A percentile compares a stretch with the other conserved stretches of the same genome.
phyloP scores from a whole-genome alignment of 2,797 vertebrate species.

The Cynopterus sphinx region DNA sequence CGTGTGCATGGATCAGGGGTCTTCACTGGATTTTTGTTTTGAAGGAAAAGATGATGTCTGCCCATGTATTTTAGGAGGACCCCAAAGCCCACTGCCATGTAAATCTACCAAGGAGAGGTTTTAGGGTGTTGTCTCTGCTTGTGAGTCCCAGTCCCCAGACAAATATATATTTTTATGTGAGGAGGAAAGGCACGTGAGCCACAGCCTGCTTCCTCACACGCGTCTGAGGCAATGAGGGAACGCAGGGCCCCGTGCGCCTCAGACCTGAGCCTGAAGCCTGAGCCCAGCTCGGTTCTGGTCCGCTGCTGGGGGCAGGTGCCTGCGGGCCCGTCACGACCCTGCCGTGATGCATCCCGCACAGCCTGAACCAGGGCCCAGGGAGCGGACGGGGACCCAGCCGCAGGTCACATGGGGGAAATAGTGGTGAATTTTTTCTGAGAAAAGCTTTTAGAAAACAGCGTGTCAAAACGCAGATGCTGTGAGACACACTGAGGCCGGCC shows the following conservation, averaged over 20 bases:
- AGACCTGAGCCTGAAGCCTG: not conserved
- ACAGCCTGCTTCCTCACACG: not conserved
- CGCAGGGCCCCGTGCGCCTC: not conserved
- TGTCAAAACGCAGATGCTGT: not conserved
- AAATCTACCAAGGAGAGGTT: not conserved
- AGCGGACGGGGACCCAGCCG: no score
- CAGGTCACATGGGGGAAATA: not conserved
- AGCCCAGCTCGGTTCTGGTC: no score
- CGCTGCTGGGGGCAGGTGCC: no score
- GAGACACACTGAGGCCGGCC: accelerated
- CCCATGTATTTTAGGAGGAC: not conserved
- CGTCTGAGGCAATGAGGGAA: not conserved
- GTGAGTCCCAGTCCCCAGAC: not conserved
- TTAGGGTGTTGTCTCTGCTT: not conserved
- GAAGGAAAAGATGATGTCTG: not conserved
- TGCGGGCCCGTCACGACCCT: not conserved
- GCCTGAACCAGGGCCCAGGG: not conserved
- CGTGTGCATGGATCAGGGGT: not conserved
- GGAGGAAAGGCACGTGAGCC: not conserved
- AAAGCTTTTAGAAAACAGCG: not conserved
- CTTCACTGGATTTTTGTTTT: not conserved
- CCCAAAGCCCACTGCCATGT: not conserved
- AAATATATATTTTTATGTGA: not conserved
- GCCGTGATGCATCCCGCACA: not conserved
- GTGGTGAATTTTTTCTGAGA: not conserved